Conservation (phyloP, 2,888 invertebrate species). For the Phortica okadai region DNA sequence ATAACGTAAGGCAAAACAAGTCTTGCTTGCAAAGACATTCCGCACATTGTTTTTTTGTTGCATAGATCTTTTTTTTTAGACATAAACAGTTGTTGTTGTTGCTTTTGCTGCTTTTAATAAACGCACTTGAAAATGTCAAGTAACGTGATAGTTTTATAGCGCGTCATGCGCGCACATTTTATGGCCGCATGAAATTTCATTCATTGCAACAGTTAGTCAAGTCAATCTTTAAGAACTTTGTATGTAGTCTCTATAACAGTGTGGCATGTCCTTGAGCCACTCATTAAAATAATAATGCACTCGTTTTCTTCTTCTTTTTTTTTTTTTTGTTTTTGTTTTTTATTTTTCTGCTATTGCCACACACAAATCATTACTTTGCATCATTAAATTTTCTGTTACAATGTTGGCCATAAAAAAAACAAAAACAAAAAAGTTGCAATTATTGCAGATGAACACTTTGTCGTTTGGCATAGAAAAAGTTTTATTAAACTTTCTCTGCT, state of each 20-base stretch:
- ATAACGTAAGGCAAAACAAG: background rate
- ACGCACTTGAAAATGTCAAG: conserved; percentile 11
- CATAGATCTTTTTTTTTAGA: background rate
- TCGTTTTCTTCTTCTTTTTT: conserved; percentile 17
- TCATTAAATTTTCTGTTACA: background rate
- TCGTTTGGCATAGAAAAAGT: too few species aligned
- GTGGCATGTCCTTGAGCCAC: background rate
- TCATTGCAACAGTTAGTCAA: background rate
- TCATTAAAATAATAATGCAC: background rate
- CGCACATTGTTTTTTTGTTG: background rate
- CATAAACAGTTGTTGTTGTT: background rate
- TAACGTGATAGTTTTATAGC: conserved; percentile 13
- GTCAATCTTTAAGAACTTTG: background rate
- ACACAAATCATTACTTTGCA: conserved; percentile 10
- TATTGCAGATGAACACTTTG: too few species aligned
- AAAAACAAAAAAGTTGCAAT: too few species aligned
- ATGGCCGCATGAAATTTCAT: background rate
- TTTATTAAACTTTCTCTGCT: too few species aligned
- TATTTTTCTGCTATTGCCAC: conserved; percentile 30
- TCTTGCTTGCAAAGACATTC: too few species aligned
- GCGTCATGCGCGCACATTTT: conserved; percentile 7
- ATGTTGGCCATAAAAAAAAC: too few species aligned
- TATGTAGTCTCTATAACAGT: background rate
- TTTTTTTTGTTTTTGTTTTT: conserved; percentile 37
- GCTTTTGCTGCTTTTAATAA: conserved; percentile 7